Base-by-base conservation (phyloP, 1,140 invertebrate genomes). In the Cydia fagiglandana region DNA sequence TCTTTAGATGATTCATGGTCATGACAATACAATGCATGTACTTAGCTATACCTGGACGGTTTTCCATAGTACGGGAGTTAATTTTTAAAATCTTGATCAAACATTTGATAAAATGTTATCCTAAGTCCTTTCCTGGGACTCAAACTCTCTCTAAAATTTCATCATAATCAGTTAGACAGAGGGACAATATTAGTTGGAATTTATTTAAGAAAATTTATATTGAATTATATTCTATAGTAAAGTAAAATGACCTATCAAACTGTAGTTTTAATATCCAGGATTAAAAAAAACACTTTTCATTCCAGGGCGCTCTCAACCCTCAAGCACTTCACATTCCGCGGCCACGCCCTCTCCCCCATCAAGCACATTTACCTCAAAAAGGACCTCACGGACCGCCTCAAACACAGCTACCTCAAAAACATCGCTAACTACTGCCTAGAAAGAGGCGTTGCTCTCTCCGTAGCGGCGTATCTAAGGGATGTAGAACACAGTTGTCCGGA, bases 361-460 rank as follows among this genome's bases (percentile, higher is more conserved):
- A 97, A 98, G 81, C 97, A 98, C 91, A 84, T 98, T 5, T 95
- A 95, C 81, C 88, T 98, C 17, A 94, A 93, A 20, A 82, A 86
- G 0, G 86, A 93, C 4, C 80, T 91, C 1, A 93, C 94, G 2
- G 86, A 89, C 34, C 88, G 94, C 1, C 79, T 93, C 12, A 95
- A 96, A 83, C 84, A 94, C 5, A 84, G 88, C 10, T 90, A 95
- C 74, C 87, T 98, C 20, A 91, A 93, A 3, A 90, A 94, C 79
- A 95, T 98, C 9, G 87, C 91, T 34, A 89, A 92, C 20, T 89
- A 96, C 93, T 95, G 95, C 73, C 87, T 94, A 74, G 88, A 94
- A 15, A 90, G 94, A 74, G 94, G 94, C 15, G 91, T 96, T 12
- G 95, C 95, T 10, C 81, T 96, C n/a, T 93, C 95, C 2, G 89